Conservation (phyloP, 2,888 invertebrate species). For the Lycophotia porphyrea region DNA sequence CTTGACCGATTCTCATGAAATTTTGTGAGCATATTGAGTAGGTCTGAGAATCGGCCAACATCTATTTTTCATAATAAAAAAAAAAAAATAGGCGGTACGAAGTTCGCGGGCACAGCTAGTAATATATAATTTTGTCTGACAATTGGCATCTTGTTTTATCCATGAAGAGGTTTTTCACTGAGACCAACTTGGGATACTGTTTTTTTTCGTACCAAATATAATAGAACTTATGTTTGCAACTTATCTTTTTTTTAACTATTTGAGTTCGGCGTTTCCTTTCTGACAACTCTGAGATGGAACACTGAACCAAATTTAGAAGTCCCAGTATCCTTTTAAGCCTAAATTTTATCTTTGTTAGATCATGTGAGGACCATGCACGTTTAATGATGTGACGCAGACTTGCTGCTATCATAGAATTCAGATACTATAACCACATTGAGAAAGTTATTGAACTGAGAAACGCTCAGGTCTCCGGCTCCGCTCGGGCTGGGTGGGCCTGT, state of each 20-base stretch:
- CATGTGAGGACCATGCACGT: background rate
- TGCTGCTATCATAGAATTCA: background rate
- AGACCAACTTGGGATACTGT: background rate
- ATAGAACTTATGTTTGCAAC: background rate
- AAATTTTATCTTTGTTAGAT: background rate
- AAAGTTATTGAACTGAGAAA: too few species aligned
- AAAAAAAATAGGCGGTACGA: too few species aligned
- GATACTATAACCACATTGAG: background rate
- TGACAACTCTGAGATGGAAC: background rate
- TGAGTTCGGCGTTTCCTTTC: background rate
- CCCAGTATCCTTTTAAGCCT: background rate
- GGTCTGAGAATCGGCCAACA: too few species aligned
- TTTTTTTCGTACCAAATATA: background rate
- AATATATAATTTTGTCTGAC: background rate
- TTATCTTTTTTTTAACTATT: background rate
- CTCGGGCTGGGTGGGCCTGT: slow-evolving; percentile 95
- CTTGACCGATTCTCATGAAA: too few species aligned
- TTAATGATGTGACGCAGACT: background rate
- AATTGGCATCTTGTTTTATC: background rate
- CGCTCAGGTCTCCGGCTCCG: slow-evolving; percentile 95
- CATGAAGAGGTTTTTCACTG: background rate
- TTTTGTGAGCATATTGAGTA: too few species aligned
- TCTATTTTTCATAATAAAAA: too few species aligned
- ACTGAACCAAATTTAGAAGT: background rate
- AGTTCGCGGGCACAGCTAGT: too few species aligned